Base-by-base conservation (phyloP, 2,113 vertebrate species). In the Sceloporus undulatus region DNA sequence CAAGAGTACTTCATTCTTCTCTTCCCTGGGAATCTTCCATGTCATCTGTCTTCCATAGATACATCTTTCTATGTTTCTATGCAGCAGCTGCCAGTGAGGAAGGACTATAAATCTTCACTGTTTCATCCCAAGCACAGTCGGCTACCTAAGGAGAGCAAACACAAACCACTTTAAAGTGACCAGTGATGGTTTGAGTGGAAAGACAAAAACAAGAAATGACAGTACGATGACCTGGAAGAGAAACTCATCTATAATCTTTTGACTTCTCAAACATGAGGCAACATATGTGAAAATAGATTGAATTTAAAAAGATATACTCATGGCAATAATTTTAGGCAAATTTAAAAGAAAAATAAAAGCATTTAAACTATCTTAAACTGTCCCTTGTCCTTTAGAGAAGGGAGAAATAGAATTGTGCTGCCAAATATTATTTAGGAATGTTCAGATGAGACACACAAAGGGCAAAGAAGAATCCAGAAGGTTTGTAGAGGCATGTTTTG, bases 111-210 rank as follows among this genome's bases (percentile, higher is more conserved):
- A 98, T 97, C 96, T 99, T 99, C 95, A 99, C 97, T 0, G 97
- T 98, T 95, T 99, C 98, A 0, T 99, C 99, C 99, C 99, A 99
- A 87, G 99, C 98, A 90, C 99, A 99, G 96, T 99, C 99, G 90
- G 97, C 97, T 92, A 99, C 98, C 99, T 99, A 96, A 34, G 81
- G 81, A 96, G 96, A 95, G 90, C 89, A 95, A 94, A 95, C 59
- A 94, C 9, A 82, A 82, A 87, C 54, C 3, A 40, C 2, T 71
- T 94, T 90, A 94, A 83, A 92, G 42, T 9, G 38, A 90, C 27
- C 85, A 38, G 65, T 10, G 27, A 87, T 70, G 25, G 66, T 25
- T 70, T 27, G 90, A 9, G 6, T 1, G 16, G 68, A 79, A 86
- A 88, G 56, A 87, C 6, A 13, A 77, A 87, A 90, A 85, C 87